Evolutionary conservation across 92 coral and sea anemone genomes (phyloP), one percentile per base, ranked within the genome.

Genomic region (Palythoa heliodiscus): DNA sequence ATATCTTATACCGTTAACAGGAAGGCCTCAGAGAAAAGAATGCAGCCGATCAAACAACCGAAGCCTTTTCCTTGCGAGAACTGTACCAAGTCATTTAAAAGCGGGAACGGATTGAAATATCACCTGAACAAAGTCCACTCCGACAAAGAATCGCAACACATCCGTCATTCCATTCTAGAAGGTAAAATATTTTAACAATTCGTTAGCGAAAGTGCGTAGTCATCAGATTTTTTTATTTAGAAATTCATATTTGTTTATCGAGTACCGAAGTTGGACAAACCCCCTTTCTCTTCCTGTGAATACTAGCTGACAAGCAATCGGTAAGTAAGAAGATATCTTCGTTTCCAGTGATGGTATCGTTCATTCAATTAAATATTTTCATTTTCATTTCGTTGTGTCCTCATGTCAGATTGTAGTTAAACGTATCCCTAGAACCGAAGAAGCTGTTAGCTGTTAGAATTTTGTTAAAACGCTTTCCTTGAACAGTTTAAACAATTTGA

Each of bases 71-170:
- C 70, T 1, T 94, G 98, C 68, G 10, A 73, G 1, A 61, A 73
- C 52, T 94, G 98, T 57, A 82, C 87, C 3, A 94, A 90, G 76
- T 92, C 98, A 0, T 94, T 94, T 79, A 94, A 87, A 83, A 94
- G 92, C 53, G 90, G 95, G 2, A 94, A 92, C 75, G 95, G 98
- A 0, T 58, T 94, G 57, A 92, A 92, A 54, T 94, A 94, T 69
- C 98, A 94, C 87, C 67, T 22, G 1, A 92, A 85, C 19, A 93
- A 83, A 63, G 87, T 78, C 1, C 97, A 93, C 61, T 24, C 70
- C 37, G 88, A 86, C 57, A 88, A 91, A 12, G 90, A 88, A 3
- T 12, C 37, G 22, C 66, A 57, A 11, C 39, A 82, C 67, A 68
- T 54, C 67, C 82, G 71, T 5, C 48, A 77, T 23, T 77, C 50